phyloP scores from a whole-genome alignment of 1,140 invertebrate species.

The Halyomorpha halys region DNA sequence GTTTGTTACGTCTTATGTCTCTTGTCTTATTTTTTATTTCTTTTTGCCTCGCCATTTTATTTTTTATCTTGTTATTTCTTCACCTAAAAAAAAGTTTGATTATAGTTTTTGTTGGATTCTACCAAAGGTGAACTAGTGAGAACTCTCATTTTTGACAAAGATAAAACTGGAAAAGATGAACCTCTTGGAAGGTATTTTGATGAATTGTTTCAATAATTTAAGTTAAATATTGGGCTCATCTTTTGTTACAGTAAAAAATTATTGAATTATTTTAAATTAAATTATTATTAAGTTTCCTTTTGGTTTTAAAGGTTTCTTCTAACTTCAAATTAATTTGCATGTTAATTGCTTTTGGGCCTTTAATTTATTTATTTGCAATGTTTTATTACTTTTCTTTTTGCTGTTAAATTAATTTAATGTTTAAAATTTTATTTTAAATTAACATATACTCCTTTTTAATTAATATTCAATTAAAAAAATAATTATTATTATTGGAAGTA shows the following conservation, averaged over 20 bases:
- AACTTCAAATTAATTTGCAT: background rate
- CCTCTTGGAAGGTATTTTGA: constrained; percentile 62
- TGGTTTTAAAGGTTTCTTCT: constrained; percentile 3
- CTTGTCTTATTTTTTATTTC: constrained; percentile 1
- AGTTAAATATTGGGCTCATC: constrained; percentile 10
- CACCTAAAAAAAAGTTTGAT: constrained; percentile 19
- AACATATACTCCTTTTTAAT: background rate
- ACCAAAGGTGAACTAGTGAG: constrained; percentile 31
- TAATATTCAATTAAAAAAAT: background rate
- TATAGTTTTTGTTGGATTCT: constrained; percentile 41
- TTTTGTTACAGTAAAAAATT: constrained; percentile 13
- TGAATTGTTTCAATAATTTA: constrained; percentile 16
- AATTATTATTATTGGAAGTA: background rate
- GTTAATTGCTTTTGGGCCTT: background rate
- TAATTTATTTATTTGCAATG: background rate
- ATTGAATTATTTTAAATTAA: constrained; percentile 15
- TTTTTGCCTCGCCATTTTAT: background rate
- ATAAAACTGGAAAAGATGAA: constrained; percentile 64
- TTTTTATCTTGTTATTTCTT: constrained; percentile 1
- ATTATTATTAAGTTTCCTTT: background rate
- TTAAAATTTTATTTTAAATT: background rate
- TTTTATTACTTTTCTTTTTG: background rate
- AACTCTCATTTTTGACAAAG: constrained; percentile 63
- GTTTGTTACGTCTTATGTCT: background rate
- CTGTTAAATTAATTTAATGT: background rate